A percentile compares a stretch with the other conserved stretches of the same genome.
phyloP scores from a whole-genome alignment of 2,797 vertebrate species.

The Salarias fasciatus region DNA sequence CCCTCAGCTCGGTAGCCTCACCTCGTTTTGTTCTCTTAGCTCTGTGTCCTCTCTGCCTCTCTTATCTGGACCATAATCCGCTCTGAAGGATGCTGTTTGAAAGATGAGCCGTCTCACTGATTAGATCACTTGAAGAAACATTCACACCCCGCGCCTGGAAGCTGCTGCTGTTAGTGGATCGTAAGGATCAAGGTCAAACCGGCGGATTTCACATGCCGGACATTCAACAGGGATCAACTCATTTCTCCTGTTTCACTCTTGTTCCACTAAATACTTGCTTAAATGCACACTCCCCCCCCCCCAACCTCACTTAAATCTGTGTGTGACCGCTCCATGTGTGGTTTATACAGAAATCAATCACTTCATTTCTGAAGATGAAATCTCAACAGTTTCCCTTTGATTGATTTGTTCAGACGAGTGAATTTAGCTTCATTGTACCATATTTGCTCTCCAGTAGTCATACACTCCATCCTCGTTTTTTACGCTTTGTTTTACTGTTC shows the following conservation, averaged over 20 bases:
- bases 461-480: neutral
- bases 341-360: no score
- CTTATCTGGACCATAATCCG: conserved; percentile 1
- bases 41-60: conserved; percentile 4
- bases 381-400: no score
- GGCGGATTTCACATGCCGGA: conserved; percentile 26
- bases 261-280: conserved; percentile 2
- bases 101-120: conserved; percentile 26
- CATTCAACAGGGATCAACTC: conserved; percentile 25
- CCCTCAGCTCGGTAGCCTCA: neutral
- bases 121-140: conserved; percentile 25
- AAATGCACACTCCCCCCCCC: neutral
- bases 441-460: no score
- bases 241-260: conserved; percentile 11
- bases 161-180: conserved; percentile 5
- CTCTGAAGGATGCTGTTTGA: neutral
- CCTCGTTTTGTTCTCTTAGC: no score
- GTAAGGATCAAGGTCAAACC: conserved; percentile 34
- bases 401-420: no score
- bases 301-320: neutral
- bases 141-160: conserved; percentile 5
- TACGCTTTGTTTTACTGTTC: neutral
- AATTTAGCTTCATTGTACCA: no score
- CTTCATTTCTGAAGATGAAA: no score
- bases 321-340: no score